phyloP scores from a whole-genome alignment of 2,888 invertebrate genomes.

The Troides oblongomaculatus region DNA sequence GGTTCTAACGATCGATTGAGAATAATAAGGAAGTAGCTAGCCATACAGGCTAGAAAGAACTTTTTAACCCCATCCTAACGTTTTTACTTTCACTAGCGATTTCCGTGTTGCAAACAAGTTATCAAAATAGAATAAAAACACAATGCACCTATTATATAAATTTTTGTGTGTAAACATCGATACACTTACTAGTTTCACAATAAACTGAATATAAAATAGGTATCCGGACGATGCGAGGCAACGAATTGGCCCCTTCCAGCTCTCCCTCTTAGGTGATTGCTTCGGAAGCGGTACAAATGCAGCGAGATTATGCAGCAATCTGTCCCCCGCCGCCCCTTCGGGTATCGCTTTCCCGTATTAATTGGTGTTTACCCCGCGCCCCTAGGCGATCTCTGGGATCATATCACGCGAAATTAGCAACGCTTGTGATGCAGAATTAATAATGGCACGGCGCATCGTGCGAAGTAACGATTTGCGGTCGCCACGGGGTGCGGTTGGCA shows the following conservation, averaged over 20 bases:
- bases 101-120: no score
- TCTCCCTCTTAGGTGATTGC: constrained; percentile 56
- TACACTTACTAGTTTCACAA: no score
- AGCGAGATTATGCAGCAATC: constrained; percentile 71
- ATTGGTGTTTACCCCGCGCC: constrained; percentile 73
- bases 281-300: constrained; percentile 75
- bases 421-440: constrained; percentile 69
- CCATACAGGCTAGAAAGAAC: no score
- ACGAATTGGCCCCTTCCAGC: constrained; percentile 42
- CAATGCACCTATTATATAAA: no score
- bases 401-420: constrained; percentile 70
- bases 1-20: no score
- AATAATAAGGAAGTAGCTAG: no score
- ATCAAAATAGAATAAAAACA: no score
- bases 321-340: constrained; percentile 54
- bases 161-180: no score
- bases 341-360: constrained; percentile 76
- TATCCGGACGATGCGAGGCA: constrained; percentile 48
- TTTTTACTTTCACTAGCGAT: no score
- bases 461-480: constrained; percentile 44
- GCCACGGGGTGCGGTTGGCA: constrained; percentile 26
- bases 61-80: no score
- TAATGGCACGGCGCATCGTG: constrained; percentile 48
- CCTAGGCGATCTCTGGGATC: constrained; percentile 58
- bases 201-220: no score